phyloP scores from a whole-genome alignment of 2,797 vertebrate genomes.

The Jordanella pulchra region DNA sequence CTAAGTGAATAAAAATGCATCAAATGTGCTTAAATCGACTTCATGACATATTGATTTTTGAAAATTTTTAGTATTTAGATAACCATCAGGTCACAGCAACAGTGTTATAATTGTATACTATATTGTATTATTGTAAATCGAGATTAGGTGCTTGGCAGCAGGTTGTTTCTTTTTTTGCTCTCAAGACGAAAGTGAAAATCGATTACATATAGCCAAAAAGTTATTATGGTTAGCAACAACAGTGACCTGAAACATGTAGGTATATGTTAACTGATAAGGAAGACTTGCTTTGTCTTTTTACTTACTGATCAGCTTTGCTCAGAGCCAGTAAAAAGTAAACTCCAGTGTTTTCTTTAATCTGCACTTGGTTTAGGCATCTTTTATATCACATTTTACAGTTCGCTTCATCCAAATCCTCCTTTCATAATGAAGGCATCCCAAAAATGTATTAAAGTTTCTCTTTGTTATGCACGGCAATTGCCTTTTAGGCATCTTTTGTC shows the following conservation, averaged over 20 bases:
- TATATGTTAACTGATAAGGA: neutral
- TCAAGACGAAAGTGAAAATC: neutral
- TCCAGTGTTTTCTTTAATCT: neutral
- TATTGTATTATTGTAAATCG: neutral
- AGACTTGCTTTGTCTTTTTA: neutral
- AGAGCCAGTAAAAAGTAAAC: neutral
- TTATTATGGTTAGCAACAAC: neutral
- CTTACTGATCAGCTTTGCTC: neutral
- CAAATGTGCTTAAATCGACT: too few relatives aligned
- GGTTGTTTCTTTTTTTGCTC: neutral
- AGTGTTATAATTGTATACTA: too few relatives aligned
- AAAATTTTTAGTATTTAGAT: too few relatives aligned
- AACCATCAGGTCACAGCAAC: too few relatives aligned
- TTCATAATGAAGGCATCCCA: neutral
- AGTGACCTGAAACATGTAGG: neutral
- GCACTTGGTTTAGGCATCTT: neutral
- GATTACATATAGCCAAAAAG: neutral
- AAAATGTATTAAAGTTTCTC: neutral
- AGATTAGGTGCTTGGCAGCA: neutral
- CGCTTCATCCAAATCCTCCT: neutral
- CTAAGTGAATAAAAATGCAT: too few relatives aligned
- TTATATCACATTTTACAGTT: neutral
- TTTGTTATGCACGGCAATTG: neutral
- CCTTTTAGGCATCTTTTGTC: neutral
- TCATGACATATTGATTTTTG: too few relatives aligned